A percentile compares a stretch with the other conserved stretches of the same genome.
These are phyloP conservation scores for Podarcis muralis DNA, from an alignment of 2,113 vertebrate species.

Conservation along the genomic window DNA sequence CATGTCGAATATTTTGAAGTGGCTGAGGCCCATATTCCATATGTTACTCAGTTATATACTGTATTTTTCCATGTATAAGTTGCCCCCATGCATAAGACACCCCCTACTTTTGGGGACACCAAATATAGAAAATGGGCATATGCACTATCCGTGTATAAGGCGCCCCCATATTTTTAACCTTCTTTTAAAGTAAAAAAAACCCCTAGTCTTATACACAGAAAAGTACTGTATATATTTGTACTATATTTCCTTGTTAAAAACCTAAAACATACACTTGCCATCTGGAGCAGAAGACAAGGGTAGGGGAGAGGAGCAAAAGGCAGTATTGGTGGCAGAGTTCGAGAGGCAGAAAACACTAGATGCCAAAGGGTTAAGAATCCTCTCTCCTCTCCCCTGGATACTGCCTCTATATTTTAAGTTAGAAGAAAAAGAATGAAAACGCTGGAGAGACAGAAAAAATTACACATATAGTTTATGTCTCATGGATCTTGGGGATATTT, in stretches of 20 bases:
- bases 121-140: too few species aligned
- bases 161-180: too few species aligned
- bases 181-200: too few species aligned
- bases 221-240: neutral
- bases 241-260: neutral
- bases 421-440: neutral
- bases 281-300: neutral
- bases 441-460: neutral
- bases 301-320: neutral
- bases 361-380: neutral
- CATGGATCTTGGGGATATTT: constrained; percentile 28
- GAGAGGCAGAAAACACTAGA: neutral
- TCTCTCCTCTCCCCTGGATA: neutral
- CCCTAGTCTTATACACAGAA: too few species aligned
- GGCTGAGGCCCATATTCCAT: neutral
- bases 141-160: too few species aligned
- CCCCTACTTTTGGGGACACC: too few species aligned
- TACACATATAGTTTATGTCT: neutral
- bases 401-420: neutral
- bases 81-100: too few species aligned
- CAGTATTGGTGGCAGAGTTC: neutral
- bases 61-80: neutral
- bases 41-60: neutral
- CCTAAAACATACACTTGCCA: neutral
- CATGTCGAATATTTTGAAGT: neutral